These are phyloP conservation scores for Luperina nickerlii DNA, from an alignment of 2,888 invertebrate species.

Conservation along the genomic window DNA sequence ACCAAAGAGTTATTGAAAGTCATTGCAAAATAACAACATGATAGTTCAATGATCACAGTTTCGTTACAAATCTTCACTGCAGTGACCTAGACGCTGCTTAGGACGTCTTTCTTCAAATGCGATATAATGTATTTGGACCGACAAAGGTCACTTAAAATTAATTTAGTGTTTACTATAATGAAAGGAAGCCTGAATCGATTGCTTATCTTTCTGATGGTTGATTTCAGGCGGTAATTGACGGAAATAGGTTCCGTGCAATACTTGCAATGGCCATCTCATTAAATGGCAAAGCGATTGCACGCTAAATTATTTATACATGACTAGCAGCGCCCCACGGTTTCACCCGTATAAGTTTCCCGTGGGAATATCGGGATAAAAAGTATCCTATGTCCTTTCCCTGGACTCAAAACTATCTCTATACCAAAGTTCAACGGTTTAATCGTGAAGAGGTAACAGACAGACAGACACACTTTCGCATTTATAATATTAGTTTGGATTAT, in stretches of 20 bases:
- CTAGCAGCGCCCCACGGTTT: no score
- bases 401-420: no score
- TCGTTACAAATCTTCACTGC: background rate
- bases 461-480: no score
- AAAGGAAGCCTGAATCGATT: conserved; percentile 34
- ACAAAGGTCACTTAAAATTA: conserved; percentile 22
- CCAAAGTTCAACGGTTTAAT: no score
- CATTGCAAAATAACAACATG: background rate
- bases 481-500: no score
- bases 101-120: conserved; percentile 6
- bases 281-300: conserved; percentile 17
- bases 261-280: conserved; percentile 27
- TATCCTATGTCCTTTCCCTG: no score
- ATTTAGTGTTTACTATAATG: conserved; percentile 9
- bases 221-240: conserved; percentile 37
- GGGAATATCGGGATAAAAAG: no score
- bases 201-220: conserved; percentile 35
- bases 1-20: background rate
- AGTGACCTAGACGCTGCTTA: conserved; percentile 3
- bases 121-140: conserved; percentile 11
- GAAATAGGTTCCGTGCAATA: conserved; percentile 35
- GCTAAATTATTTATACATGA: conserved; percentile 24
- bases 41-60: background rate
- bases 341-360: no score
- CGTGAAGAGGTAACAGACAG: no score